Conservation (phyloP, 1,140 invertebrate genomes). For the Andricus grossulariae region DNA sequence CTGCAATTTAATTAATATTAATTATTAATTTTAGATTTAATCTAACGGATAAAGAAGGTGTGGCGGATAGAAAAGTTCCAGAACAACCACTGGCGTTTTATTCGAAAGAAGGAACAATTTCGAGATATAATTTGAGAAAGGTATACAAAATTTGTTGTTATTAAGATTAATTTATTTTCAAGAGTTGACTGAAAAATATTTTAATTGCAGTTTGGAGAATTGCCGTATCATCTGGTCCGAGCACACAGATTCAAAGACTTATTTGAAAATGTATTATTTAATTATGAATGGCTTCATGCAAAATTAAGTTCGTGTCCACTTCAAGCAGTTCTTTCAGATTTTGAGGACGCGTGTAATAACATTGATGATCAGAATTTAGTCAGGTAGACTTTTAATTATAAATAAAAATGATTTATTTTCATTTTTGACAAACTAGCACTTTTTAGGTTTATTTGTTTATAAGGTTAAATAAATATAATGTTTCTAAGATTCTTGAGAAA, state of each 20-base stretch:
- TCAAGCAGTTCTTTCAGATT: slow-evolving; percentile 95
- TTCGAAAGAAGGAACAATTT: slow-evolving; percentile 90
- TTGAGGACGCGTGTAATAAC: slow-evolving; percentile 93
- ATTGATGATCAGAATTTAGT: slow-evolving; percentile 90
- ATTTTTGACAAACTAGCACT: too few species aligned
- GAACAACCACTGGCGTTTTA: slow-evolving; percentile 95
- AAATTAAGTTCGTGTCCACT: slow-evolving; percentile 96
- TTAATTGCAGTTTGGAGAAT: slow-evolving; percentile 88
- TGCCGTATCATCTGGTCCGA: slow-evolving; percentile 95
- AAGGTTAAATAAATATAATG: too few species aligned
- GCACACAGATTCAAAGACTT: slow-evolving; percentile 94
- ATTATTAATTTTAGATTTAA: slow-evolving; percentile 79
- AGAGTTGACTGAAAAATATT: slow-evolving; percentile 30
- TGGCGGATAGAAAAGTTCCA: slow-evolving; percentile 96
- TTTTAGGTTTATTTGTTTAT: too few species aligned
- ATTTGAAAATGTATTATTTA: slow-evolving; percentile 95
- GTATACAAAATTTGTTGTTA: slow-evolving; percentile 69
- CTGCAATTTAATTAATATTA: background rate
- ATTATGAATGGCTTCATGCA: slow-evolving; percentile 98
- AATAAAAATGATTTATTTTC: too few species aligned
- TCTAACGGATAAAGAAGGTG: slow-evolving; percentile 92
- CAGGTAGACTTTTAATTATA: slow-evolving; percentile 75
- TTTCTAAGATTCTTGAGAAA: too few species aligned
- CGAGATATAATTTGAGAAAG: slow-evolving; percentile 92
- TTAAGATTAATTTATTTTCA: slow-evolving; percentile 26